Evolutionary conservation across 2,888 invertebrate species (phyloP), one percentile per base, ranked within the genome.

Genomic region (Melieria crassipennis): DNA sequence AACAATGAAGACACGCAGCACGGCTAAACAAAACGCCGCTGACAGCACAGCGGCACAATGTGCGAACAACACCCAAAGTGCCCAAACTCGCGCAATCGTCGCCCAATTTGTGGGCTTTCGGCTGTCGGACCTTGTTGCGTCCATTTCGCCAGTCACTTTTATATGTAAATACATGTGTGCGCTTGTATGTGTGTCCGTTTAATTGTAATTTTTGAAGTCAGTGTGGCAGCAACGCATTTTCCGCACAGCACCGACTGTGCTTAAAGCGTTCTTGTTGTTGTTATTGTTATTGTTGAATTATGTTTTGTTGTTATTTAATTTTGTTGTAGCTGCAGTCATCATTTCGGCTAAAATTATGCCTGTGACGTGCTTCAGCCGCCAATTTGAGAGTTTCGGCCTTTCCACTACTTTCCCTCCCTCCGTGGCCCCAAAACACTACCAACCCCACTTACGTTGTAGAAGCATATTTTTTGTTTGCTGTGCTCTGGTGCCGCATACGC

Each of bases 341-440:
- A 13, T 5, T 55, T 64, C 43, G 70, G 46, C 67, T 64, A 43
- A 58, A 64, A 70, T 65, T 46, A 67, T 67, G 67, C 61, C 45
- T 47, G 55, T 58, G 65, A 70, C 67, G 73, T 73, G 73, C 68
- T 58, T 63, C 64, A 73, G 64, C 65, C 64, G 70, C 64, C 65
- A 73, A 73, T 73, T 73, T 64, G 16, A 52, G 52, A 60, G 47
- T 70, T 66, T 71, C 47, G 63, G 55, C 71, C 13, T 30, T 57
- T 7, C 10, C 11, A 10, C 10, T 50, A 3, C 30, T 30, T 30
- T 2, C 30, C 30, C 30, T 30, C 30, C 30, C 2, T 30, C 30
- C 16, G 16, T 1, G 30, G 30, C 30, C 30, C 2, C 30, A 30
- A 30, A 30, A 30, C 30, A 30, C 30, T 3, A 30, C 30, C 1